Base-by-base conservation (phyloP, 2,888 invertebrate genomes). In the Idaea dimidiata region DNA sequence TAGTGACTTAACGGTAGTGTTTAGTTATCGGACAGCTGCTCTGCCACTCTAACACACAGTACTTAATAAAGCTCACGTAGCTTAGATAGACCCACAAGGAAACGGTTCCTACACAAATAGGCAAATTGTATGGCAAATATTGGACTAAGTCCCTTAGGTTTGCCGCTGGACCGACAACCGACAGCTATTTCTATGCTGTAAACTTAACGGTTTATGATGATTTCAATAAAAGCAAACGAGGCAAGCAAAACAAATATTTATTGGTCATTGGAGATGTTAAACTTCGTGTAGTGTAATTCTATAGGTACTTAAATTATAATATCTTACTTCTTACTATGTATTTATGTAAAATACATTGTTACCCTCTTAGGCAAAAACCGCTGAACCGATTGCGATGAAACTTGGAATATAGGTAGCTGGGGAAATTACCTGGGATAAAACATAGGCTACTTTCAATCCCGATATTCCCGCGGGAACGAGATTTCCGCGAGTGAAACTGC, bases 51-150 rank as follows among this genome's bases (percentile, higher is more conserved):
- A 82, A 77, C 80, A 78, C 82, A 86, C 82, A 78, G 77, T 67
- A 68, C 72, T 72, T 76, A 77, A 77, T 76, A 77, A 74, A 67
- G 74, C 79, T 75, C 76, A 66, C 72, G 81, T 82, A 82, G 83
- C 72, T 81, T 82, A 82, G 83, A 82, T 73, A 74, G 71, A 72
- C 76, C 81, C 83, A 79, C 82, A 80, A 80, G 83, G 81, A 86
- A 90, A 83, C 84, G 76, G 82, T 84, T 89, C 87, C 91, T 89
- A 84, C 81, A 72, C 82, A 89, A 90, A 90, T 81, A 86, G 75
- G 85, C 82, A 89, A 87, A 91, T 91, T 89, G 89, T 85, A 80
- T 81, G 79, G 78, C 83, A 91, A 91, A 91, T 85, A 91, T 82
- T 81, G 82, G 82, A 82, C 79, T 71, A 75, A 70, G 78, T 84